Base-by-base conservation (phyloP, 2,888 invertebrate genomes). In the Entomobrya proxima region DNA sequence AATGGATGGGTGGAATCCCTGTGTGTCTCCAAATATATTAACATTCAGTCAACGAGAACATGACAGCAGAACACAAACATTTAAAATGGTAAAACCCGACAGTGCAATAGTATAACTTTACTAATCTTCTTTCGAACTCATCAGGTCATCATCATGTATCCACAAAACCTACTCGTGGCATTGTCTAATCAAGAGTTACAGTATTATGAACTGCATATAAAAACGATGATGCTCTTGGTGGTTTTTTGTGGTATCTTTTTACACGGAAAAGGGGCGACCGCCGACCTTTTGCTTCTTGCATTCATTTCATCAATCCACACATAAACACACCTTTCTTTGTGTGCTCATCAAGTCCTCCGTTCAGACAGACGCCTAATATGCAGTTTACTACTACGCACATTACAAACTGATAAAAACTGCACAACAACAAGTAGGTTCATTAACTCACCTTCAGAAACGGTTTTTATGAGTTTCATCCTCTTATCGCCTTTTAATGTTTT, bases 341-440 rank as follows among this genome's bases (percentile, higher is more conserved):
- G 21, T 27, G n/a, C 7, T 61, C 18, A 67, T 35, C 27, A 32
- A 47, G 24, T 35, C 27, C 74, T 47, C 18, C 74, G 47, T 18
- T 44, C 6, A 47, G 30, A 47, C 55, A 35, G 52, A 13, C 75
- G 40, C 40, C 21, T 18, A 11, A 40, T 40, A 40, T 40, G 44
- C 27, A 18, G 35, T 58, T 67, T 35, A n/a, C n/a, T 67, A 13
- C 37, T 37, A 58, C 24, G 2, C 15, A 30, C 44, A 7, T 13
- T 15, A 64, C 35, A 35, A 69, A 44, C n/a, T 24, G 5, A 44
- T 24, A 35, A 64, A 37, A 67, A 67, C 18, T 67, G 67, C 67
- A 37, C 37, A 52, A 75, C 35, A 64, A 32, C 32, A 75, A 52
- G 52, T 52, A 58, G 76, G 58, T 58, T 76, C 58, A 76, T 76